Conservation (phyloP, 2,888 invertebrate species). For the Aphrophora alni region DNA sequence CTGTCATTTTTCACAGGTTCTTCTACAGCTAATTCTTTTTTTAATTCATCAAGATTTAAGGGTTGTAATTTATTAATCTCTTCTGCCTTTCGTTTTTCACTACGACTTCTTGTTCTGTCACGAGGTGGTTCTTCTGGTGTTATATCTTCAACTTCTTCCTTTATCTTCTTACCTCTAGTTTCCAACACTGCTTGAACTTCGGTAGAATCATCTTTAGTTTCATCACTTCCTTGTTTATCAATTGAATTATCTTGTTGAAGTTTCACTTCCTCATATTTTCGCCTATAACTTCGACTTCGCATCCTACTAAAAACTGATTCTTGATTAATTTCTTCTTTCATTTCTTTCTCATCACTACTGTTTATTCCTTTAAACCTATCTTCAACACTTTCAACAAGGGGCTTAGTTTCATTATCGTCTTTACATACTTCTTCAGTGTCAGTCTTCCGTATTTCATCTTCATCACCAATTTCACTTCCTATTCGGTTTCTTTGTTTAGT, state of each 20-base stretch:
- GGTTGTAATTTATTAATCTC: conserved; percentile 19
- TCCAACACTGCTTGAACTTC: neutral
- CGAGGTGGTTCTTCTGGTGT: conserved; percentile 29
- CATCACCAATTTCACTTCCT: conserved; percentile 32
- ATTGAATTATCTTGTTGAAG: neutral
- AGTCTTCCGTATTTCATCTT: conserved; percentile 6
- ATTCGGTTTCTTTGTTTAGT: conserved; percentile 41
- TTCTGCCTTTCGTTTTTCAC: conserved; percentile 38
- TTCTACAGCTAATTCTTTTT: conserved; percentile 31
- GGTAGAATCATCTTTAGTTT: conserved; percentile 27
- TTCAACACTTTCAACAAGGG: neutral
- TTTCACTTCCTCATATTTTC: neutral
- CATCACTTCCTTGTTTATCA: conserved; percentile 36
- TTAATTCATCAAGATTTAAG: conserved; percentile 7
- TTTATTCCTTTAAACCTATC: neutral
- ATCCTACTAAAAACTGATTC: conserved; percentile 9
- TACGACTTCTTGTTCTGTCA: conserved; percentile 40
- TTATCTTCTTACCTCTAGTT: conserved; percentile 26
- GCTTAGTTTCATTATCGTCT: conserved; percentile 29
- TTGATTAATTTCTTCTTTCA: conserved; percentile 7
- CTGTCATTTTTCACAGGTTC: conserved; percentile 31
- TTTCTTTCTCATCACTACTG: conserved; percentile 27
- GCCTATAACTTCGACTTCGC: conserved; percentile 18
- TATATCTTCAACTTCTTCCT: conserved; percentile 45
- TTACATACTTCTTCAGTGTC: conserved; percentile 7